Base-by-base conservation (phyloP, 2,113 vertebrate species). In the Oryzias melastigma region DNA sequence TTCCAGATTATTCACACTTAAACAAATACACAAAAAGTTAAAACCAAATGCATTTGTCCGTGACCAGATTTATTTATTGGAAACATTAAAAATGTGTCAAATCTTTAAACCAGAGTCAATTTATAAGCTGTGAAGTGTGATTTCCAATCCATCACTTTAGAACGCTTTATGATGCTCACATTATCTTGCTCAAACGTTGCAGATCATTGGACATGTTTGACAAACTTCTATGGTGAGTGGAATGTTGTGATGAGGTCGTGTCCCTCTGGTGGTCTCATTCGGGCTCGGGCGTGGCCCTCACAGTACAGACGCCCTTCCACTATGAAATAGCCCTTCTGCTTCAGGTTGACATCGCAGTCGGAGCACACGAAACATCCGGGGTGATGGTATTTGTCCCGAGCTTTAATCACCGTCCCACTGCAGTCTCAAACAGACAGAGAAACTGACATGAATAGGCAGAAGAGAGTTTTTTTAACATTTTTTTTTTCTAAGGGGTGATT, bases 241-340 rank as follows among this genome's bases (percentile, higher is more conserved):
- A 93, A 97, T 5, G 95, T 87, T 0, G 95, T 94, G 16, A 96
- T 81, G 0, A 94, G 92, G 78, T 99, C 95, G 0, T 95, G 96
- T 62, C 95, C 95, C 84, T 98, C 95, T 0, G 95, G 94, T 7
- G 96, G 95, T 84, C 92, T 93, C 71, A 86, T 95, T 53, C 94
- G 92, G 77, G 93, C 93, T 1, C 95, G 91, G 0, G 96, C 97
- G 0, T 99, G 97, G 18, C 74, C 85, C 88, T 99, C 97, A n/a
- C 97, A 99, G 93, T 97, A 99, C 25, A 99, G 85, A 42, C 98
- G 93, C 0, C 94, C 95, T 69, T 96, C 95, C 89, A 99, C 94
- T 5, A 99, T 96, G 93, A 96, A 99, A 77, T 98, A 99, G 45
- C 97, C 97, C 77, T 94, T 95, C 68, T 99, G 97, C 80, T 99